Evolutionary conservation across 1,140 invertebrate genomes (phyloP).

Genomic region (Phthorimaea operculella): DNA sequence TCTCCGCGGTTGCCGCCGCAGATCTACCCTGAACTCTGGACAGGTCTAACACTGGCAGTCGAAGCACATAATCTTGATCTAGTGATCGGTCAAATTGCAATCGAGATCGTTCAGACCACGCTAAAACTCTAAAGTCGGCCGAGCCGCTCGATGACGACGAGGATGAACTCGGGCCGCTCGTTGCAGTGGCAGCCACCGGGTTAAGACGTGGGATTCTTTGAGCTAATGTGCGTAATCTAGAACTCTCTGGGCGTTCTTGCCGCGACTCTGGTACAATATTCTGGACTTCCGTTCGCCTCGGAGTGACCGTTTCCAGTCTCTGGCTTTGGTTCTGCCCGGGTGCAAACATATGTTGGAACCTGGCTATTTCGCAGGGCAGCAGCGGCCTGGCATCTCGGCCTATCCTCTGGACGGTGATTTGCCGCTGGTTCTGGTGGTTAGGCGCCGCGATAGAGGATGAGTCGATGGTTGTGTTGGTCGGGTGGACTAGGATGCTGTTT

Average conservation of each 20-base stretch:
- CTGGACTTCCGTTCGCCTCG: constrained; percentile 25
- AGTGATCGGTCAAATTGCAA: constrained; percentile 25
- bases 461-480: constrained; percentile 21
- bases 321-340: constrained; percentile 18
- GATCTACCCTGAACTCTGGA: constrained; percentile 22
- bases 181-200: constrained; percentile 19
- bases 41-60: constrained; percentile 42
- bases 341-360: constrained; percentile 57
- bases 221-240: constrained; percentile 35
- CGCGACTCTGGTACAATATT: constrained; percentile 34
- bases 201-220: constrained; percentile 45
- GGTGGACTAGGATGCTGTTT: constrained; percentile 37
- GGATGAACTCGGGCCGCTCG: constrained; percentile 7
- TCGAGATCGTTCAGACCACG: constrained; percentile 37
- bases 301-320: constrained; percentile 8
- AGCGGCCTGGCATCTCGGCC: constrained; percentile 57
- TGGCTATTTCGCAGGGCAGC: constrained; percentile 46
- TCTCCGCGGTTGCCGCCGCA: not conserved
- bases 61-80: constrained; percentile 41
- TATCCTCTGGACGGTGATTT: constrained; percentile 60
- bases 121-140: constrained; percentile 35
- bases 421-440: constrained; percentile 30
- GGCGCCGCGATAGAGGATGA: constrained; percentile 20
- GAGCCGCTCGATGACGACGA: constrained; percentile 10
- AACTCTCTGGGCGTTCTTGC: constrained; percentile 30